phyloP scores from a whole-genome alignment of 2,888 invertebrate genomes.

The Tromatobia lineatoria region DNA sequence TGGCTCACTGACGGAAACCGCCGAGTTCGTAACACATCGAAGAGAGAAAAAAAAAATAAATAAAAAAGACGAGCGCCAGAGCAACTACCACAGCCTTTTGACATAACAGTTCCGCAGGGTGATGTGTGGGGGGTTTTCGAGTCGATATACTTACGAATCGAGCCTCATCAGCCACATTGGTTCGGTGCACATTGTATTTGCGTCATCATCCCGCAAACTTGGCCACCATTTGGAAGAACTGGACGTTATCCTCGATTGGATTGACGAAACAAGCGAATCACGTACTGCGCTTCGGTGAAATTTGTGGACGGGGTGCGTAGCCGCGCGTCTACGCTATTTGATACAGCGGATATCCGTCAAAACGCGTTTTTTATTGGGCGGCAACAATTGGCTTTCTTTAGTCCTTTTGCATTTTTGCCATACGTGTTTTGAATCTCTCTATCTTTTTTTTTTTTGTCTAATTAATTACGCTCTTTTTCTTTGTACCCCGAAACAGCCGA shows the following conservation, averaged over 20 bases:
- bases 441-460: not conserved
- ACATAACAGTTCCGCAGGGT: not conserved
- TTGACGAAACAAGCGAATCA: not conserved
- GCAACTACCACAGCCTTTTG: not conserved
- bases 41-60: not conserved
- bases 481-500: slow-evolving; percentile 39
- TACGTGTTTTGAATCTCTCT: not conserved
- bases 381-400: slow-evolving; percentile 10
- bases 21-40: not conserved
- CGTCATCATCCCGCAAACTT: slow-evolving; percentile 77
- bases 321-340: slow-evolving; percentile 15
- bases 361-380: slow-evolving; percentile 21
- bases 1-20: not conserved
- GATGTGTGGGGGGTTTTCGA: not conserved
- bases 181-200: slow-evolving; percentile 81
- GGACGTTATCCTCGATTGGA: not conserved
- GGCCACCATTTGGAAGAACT: slow-evolving; percentile 66
- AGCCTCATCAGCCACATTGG: slow-evolving; percentile 84
- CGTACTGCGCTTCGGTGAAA: slow-evolving; percentile 16
- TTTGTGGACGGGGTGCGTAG: slow-evolving; percentile 22
- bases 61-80: not conserved
- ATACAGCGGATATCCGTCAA: slow-evolving; percentile 9
- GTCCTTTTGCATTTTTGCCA: not conserved
- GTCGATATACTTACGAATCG: slow-evolving; percentile 80
- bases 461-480: not conserved